Evolutionary conservation across 2,888 invertebrate genomes (phyloP).

Genomic region (Vanessa cardui): DNA sequence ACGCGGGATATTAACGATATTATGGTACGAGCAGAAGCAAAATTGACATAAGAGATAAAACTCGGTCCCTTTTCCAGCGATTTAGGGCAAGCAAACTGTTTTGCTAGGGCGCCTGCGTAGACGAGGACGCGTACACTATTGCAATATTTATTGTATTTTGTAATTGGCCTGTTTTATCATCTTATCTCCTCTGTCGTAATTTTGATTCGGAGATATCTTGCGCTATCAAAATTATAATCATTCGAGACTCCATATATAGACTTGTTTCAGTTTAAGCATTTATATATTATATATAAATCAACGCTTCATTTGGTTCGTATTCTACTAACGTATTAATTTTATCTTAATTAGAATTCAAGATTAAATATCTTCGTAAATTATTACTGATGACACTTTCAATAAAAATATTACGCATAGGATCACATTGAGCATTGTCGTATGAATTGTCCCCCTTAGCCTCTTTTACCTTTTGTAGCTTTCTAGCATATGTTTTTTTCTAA

Average conservation of each 20-base stretch:
- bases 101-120: constrained; percentile 60
- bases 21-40: constrained; percentile 40
- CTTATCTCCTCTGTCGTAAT: constrained; percentile 54
- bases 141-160: constrained; percentile 80
- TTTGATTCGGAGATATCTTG: constrained; percentile 51
- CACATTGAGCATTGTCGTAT: no score
- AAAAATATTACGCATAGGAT: no score
- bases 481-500: no score
- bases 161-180: constrained; percentile 69
- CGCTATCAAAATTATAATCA: constrained; percentile 33
- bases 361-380: no score
- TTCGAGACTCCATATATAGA: constrained; percentile 1
- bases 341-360: no score
- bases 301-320: no score
- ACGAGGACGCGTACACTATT: constrained; percentile 56
- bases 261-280: not conserved
- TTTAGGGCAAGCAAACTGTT: constrained; percentile 74
- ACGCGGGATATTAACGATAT: constrained; percentile 28
- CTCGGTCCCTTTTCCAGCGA: constrained; percentile 63
- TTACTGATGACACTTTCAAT: no score
- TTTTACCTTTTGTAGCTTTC: no score
- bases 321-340: no score
- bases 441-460: no score
- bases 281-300: no score
- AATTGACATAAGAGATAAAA: constrained; percentile 69